Base-by-base conservation (phyloP, 2,113 vertebrate species). In the Sclerurus mexicanus region DNA sequence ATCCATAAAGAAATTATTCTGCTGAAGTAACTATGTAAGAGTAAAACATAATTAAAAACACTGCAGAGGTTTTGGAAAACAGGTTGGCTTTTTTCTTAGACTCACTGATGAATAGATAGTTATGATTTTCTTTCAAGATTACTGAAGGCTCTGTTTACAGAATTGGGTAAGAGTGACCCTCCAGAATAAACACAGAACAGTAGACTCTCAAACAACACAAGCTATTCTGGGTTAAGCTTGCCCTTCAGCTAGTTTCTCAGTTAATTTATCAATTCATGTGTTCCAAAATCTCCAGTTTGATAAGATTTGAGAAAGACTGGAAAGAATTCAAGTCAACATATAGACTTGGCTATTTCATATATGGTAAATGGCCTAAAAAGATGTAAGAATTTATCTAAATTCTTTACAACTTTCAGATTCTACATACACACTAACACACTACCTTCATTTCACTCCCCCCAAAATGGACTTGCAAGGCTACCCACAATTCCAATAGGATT, bases 381-480 rank as follows among this genome's bases (percentile, higher is more conserved):
- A 28, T 0, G 5, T 13, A 56, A 60, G 6, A 31, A 24, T 39
- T 63, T 44, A 78, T 40, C 12, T 50, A 28, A 79, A 46, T 84
- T 49, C 9, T 67, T 23, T 89, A 13, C 8, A 50, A 5, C 16
- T 72, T 49, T 50, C 8, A 28, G 5, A 2, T 19, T 82, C 75
- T 31, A 46, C 9, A 35, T 4, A 42, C 4, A 62, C 1, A 5
- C 9, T 30, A 53, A 6, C 15, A 68, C 31, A 18, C 9, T 59
- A 24, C 18, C 33, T 24, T 24, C 3, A 56, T 71, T 75, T 85
- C 24, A 44, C 5, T 1, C 0, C 4, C 30, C 1, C 1, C 14
- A 8, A 30, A 80, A 46, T 1, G 2, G 10, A 58, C 59, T 50
- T 68, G 3, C 4, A 84, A 66, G 15, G 4, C 23, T 73, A n/a